Evolutionary conservation across 2,113 vertebrate species (phyloP).

Genomic region (Podilymbus podiceps): DNA sequence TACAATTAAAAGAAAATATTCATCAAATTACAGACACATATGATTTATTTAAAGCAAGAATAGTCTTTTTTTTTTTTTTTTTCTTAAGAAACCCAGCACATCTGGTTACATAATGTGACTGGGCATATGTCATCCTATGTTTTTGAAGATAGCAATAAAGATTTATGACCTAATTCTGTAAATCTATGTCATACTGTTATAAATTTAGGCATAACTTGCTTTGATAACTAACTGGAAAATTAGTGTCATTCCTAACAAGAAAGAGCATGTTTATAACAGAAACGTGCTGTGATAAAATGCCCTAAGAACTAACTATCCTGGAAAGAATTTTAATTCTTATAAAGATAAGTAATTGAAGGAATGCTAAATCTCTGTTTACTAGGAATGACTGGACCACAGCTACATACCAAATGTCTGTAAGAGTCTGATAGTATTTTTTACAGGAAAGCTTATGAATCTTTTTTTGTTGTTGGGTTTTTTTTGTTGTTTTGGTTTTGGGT

Average conservation of each 20-base stretch:
- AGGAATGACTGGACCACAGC: constrained; percentile 24
- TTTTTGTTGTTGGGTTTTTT: neutral
- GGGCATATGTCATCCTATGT: neutral
- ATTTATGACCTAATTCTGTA: constrained; percentile 24
- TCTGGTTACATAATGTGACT: constrained; percentile 8
- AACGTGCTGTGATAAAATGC: constrained; percentile 60
- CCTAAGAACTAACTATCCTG: constrained; percentile 64
- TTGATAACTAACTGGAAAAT: constrained; percentile 59
- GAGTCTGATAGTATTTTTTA: neutral
- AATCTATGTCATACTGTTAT: constrained; percentile 25
- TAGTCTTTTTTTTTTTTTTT: neutral
- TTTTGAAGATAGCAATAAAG: constrained; percentile 33
- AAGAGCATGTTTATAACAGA: constrained; percentile 61
- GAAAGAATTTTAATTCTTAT: constrained; percentile 73
- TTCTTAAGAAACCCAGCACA: neutral
- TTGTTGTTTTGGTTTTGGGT: no score
- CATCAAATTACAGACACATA: neutral
- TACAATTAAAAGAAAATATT: neutral
- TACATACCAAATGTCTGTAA: neutral
- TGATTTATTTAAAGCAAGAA: neutral
- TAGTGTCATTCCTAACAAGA: constrained; percentile 64
- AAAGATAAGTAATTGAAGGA: constrained; percentile 67
- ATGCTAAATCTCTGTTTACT: constrained; percentile 62
- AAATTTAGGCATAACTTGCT: constrained; percentile 36
- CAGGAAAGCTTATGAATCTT: neutral